Evolutionary conservation across 2,113 vertebrate species (phyloP).

Genomic region (Aleadryas rufinucha): DNA sequence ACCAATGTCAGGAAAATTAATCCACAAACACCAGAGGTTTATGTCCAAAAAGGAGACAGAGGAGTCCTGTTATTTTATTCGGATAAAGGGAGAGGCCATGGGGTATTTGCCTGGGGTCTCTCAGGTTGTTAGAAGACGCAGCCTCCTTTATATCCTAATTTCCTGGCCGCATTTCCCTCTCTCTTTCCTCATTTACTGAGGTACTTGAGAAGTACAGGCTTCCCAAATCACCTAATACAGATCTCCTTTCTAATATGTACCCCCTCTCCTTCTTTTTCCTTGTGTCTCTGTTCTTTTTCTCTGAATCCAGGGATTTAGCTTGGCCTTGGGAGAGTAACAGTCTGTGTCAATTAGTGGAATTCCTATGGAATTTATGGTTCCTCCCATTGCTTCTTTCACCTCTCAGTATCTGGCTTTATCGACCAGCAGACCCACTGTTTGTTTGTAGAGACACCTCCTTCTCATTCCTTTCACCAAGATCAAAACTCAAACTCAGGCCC

Average conservation of each 20-base stretch:
- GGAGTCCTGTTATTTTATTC: neutral
- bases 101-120: neutral
- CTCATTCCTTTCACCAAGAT: neutral
- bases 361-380: neutral
- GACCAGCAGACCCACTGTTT: neutral
- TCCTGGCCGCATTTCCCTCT: neutral
- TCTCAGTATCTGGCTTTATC: neutral
- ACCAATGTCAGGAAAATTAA: neutral
- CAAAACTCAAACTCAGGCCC: neutral
- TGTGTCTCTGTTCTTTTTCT: neutral
- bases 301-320: neutral
- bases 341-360: neutral
- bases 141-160: neutral
- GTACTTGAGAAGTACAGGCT: neutral
- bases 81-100: neutral
- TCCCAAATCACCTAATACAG: neutral
- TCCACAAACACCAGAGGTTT: neutral
- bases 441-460: neutral
- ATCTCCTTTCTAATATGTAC: neutral
- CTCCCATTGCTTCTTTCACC: neutral
- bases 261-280: neutral
- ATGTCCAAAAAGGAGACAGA: neutral
- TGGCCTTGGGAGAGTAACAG: neutral
- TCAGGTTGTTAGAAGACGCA: neutral
- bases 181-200: neutral